phyloP scores from a whole-genome alignment of 2,797 vertebrate species.

The Chelonia mydas region DNA sequence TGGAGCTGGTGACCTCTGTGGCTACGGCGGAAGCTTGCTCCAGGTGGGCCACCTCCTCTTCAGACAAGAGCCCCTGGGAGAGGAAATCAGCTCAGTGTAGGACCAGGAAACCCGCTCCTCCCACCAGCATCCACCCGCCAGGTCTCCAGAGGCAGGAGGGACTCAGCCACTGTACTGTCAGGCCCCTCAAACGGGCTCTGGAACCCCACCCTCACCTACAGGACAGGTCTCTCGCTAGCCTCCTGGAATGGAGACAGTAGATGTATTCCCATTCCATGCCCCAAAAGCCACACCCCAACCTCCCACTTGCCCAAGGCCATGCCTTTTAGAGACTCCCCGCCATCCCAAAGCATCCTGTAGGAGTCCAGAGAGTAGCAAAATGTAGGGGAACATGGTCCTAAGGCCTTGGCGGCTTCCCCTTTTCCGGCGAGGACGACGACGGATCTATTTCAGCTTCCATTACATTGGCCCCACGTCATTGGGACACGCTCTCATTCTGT shows the following conservation, averaged over 20 bases:
- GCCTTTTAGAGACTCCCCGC: neutral
- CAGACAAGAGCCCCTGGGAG: conserved; percentile 80
- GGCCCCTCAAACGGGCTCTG: neutral
- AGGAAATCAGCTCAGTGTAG: neutral
- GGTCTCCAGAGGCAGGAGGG: neutral
- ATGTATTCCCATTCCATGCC: neutral
- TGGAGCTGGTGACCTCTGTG: conserved; percentile 84
- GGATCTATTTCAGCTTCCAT: neutral
- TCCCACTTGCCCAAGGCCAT: neutral
- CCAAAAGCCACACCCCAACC: neutral
- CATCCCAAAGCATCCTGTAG: neutral
- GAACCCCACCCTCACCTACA: neutral
- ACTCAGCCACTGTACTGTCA: neutral
- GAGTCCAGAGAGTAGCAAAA: neutral
- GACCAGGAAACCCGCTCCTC: neutral
- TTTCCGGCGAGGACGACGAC: neutral
- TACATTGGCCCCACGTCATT: neutral
- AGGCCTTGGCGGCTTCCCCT: neutral
- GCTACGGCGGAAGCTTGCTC: conserved; percentile 88
- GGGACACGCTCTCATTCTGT: neutral
- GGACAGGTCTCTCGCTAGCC: neutral
- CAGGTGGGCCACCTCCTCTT: conserved; percentile 85
- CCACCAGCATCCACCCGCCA: neutral
- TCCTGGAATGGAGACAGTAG: neutral
- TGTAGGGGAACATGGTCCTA: neutral